Conservation (phyloP, 2,888 invertebrate genomes). For the Drosophila stalkeri region DNA sequence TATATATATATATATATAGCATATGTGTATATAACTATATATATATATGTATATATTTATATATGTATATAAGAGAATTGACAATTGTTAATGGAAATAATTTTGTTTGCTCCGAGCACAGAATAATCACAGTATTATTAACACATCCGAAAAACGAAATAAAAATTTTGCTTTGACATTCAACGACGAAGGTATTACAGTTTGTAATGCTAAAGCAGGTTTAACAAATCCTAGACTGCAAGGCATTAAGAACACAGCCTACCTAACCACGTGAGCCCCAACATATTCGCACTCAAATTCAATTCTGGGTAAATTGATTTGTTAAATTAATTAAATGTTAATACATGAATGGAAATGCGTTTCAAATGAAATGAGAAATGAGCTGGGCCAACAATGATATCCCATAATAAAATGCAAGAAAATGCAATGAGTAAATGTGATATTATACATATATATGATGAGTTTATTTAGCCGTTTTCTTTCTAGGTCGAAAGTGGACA, state of each 20-base stretch:
- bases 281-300: not conserved
- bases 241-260: slow-evolving; percentile 27
- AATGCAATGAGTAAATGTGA: not conserved
- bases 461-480: slow-evolving; percentile 26
- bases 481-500: slow-evolving; percentile 25
- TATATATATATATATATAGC: not conserved
- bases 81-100: slow-evolving; percentile 62
- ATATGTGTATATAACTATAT: not conserved
- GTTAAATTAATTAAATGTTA: not conserved
- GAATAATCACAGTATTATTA: slow-evolving; percentile 45
- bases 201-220: slow-evolving; percentile 36
- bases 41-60: slow-evolving; percentile 1
- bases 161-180: slow-evolving; percentile 65
- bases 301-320: slow-evolving; percentile 19
- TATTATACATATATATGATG: not conserved
- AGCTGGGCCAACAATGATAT: not conserved
- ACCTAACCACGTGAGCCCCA: not conserved
- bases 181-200: slow-evolving; percentile 59
- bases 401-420: slow-evolving; percentile 1
- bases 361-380: not conserved
- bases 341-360: not conserved
- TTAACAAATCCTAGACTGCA: slow-evolving; percentile 1
- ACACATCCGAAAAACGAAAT: slow-evolving; percentile 64
- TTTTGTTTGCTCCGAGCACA: slow-evolving; percentile 57
- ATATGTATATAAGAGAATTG: slow-evolving; percentile 9